Evolutionary conservation across 2,888 invertebrate species (phyloP).

Genomic region (Elysia crispata): DNA sequence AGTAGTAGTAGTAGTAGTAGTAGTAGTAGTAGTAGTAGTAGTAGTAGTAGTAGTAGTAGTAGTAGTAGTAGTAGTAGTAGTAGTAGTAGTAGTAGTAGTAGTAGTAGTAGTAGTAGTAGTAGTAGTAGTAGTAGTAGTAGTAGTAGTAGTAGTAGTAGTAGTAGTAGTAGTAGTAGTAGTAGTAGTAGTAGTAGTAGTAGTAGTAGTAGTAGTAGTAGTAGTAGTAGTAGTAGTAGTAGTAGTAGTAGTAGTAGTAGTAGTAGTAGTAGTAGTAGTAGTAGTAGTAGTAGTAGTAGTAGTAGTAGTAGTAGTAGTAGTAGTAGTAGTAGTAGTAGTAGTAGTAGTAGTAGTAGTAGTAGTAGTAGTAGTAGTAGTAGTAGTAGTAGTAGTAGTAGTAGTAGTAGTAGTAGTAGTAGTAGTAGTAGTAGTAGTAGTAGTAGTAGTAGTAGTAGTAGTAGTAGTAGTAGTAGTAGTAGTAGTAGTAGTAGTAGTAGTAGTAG

Average conservation of each 20-base stretch:
- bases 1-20: slow-evolving; percentile 31
- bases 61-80: slow-evolving; percentile 22
- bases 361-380: slow-evolving; percentile 23
- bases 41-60: slow-evolving; percentile 31
- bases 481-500: slow-evolving; percentile 16
- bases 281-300: slow-evolving; percentile 7
- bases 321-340: slow-evolving; percentile 27
- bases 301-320: slow-evolving; percentile 22
- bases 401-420: slow-evolving; percentile 31
- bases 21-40: slow-evolving; percentile 31
- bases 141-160: slow-evolving; percentile 4
- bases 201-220: slow-evolving; percentile 11
- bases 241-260: slow-evolving; percentile 14
- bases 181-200: slow-evolving; percentile 15
- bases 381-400: slow-evolving; percentile 31
- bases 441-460: slow-evolving; percentile 31
- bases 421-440: slow-evolving; percentile 31
- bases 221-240: not conserved
- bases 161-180: slow-evolving; percentile 12
- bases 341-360: slow-evolving; percentile 19
- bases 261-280: not conserved
- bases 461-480: slow-evolving; percentile 31
- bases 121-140: slow-evolving; percentile 9
- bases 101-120: not conserved
- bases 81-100: not conserved